These are phyloP conservation scores for Galagoides demidoff DNA, from an alignment of 2,797 vertebrate genomes.

Conservation along the genomic window DNA sequence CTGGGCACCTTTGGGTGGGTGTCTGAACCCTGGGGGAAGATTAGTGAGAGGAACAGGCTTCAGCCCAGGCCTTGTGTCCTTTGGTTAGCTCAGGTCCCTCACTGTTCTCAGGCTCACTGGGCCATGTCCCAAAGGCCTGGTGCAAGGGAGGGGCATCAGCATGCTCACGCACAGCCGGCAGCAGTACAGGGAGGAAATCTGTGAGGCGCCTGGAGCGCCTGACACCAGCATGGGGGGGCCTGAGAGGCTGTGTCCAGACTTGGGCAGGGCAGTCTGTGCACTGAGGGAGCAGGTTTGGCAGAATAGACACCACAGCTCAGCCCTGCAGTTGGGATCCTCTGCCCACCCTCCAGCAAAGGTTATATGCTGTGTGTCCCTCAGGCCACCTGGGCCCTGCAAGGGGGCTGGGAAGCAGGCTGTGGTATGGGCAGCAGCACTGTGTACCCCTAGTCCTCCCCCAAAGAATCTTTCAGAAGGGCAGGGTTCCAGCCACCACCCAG, in stretches of 20 bases:
- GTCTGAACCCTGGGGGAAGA: neutral
- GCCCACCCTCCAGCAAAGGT: too few relatives aligned
- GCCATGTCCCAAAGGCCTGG: neutral
- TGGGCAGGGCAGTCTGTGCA: too few relatives aligned
- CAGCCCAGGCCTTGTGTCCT: neutral
- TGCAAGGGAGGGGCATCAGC: neutral
- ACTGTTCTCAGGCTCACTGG: neutral
- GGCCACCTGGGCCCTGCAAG: neutral
- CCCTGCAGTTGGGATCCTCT: neutral
- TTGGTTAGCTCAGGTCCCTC: neutral
- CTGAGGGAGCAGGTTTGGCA: neutral
- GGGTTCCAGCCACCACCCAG: neutral
- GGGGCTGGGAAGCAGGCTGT: neutral
- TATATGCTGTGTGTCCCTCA: neutral
- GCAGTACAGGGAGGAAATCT: neutral
- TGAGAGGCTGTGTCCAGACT: neutral
- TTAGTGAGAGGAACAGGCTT: too few relatives aligned
- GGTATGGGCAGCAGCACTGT: neutral
- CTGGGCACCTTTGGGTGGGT: neutral
- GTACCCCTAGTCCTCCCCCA: neutral
- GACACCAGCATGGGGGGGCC: rapidly evolving
- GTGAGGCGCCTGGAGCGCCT: neutral
- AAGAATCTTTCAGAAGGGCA: neutral
- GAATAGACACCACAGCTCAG: rapidly evolving
- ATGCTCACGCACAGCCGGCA: neutral